Evolutionary conservation across 2,797 vertebrate species (phyloP).

Genomic region (Octomys mimax): DNA sequence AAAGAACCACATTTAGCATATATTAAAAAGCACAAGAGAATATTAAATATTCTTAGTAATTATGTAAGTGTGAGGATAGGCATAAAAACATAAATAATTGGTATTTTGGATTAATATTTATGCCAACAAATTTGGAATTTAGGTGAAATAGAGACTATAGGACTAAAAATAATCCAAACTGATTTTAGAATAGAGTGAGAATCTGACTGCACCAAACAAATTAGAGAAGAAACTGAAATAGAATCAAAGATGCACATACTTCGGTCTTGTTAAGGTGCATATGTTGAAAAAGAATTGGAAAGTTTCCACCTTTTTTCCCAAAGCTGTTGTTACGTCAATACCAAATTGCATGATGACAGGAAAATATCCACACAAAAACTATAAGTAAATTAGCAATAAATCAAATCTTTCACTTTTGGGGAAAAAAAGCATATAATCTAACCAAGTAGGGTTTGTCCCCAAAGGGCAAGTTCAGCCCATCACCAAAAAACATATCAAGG

Average conservation of each 20-base stretch:
- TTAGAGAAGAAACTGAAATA: constrained; percentile 52
- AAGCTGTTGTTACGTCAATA: constrained; percentile 31
- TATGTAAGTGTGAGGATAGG: constrained; percentile 25
- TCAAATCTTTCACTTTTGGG: constrained; percentile 34
- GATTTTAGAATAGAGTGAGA: constrained; percentile 14
- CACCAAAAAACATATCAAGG: neutral
- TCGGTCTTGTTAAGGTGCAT: neutral
- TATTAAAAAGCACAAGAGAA: constrained; percentile 26
- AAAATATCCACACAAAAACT: neutral
- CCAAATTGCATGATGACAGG: constrained; percentile 23
- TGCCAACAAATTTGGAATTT: constrained; percentile 26
- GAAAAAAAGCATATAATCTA: constrained; percentile 27
- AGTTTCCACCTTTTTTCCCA: constrained; percentile 24
- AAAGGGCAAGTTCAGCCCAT: constrained; percentile 39
- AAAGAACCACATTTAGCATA: neutral
- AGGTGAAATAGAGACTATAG: constrained; percentile 24
- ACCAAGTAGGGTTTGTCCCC: constrained; percentile 28
- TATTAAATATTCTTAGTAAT: constrained; percentile 54
- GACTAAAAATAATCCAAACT: neutral
- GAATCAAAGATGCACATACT: constrained; percentile 4
- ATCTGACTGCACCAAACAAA: constrained; percentile 43
- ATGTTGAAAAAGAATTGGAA: constrained; percentile 4
- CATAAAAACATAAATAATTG: constrained; percentile 33
- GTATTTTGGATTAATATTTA: constrained; percentile 60
- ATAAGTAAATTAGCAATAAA: constrained; percentile 50